phyloP scores from a whole-genome alignment of 1,140 invertebrate species.

The Drosophila quadrilineata region DNA sequence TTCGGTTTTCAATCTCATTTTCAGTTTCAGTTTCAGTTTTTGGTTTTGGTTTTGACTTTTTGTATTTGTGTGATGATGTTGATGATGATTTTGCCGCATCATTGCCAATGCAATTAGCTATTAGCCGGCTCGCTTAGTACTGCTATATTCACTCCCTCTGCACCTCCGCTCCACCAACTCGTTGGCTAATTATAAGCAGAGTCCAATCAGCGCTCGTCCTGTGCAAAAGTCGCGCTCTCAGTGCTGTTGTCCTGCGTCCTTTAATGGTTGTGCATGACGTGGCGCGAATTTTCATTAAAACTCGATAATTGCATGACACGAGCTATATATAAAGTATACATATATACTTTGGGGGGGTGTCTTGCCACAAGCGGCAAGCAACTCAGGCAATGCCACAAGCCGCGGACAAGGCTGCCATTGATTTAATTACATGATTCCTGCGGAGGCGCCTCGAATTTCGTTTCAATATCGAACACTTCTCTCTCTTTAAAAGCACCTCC shows the following conservation, averaged over 20 bases:
- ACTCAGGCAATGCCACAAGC: neutral
- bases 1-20: neutral
- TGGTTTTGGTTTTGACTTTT: neutral
- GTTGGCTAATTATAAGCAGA: too few relatives aligned
- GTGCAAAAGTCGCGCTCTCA: too few relatives aligned
- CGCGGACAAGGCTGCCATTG: slow-evolving; percentile 28
- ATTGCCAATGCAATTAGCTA: slow-evolving; percentile 71
- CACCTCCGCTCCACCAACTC: too few relatives aligned
- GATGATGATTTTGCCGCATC: slow-evolving; percentile 70
- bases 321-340: too few relatives aligned
- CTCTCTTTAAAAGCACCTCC: slow-evolving; percentile 17
- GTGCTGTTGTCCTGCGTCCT: too few relatives aligned
- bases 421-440: slow-evolving; percentile 39
- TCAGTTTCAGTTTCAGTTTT: slow-evolving; percentile 1
- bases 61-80: slow-evolving; percentile 25
- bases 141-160: too few relatives aligned
- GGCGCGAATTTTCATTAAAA: slow-evolving; percentile 74
- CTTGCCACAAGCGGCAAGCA: neutral
- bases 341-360: too few relatives aligned
- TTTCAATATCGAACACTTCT: neutral
- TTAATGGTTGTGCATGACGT: slow-evolving; percentile 60
- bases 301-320: slow-evolving; percentile 75
- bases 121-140: neutral
- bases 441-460: slow-evolving; percentile 31
- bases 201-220: too few relatives aligned